These are phyloP conservation scores for Gorsachius goisagi DNA, from an alignment of 2,113 vertebrate genomes.

Conservation along the genomic window DNA sequence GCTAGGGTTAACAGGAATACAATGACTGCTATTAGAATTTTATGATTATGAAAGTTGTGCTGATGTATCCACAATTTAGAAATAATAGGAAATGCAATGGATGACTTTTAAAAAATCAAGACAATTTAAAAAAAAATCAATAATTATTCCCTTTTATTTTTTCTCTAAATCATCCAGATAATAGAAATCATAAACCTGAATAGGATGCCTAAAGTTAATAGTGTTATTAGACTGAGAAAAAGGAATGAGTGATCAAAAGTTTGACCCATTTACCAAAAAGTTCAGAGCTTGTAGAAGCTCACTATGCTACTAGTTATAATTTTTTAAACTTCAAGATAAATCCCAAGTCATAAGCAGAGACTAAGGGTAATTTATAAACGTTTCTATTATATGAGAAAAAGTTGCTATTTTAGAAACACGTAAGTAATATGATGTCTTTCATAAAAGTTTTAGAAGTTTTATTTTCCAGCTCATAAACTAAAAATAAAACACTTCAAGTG, in stretches of 20 bases:
- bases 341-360: background rate
- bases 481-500: conserved; percentile 16
- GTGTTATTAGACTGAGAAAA: background rate
- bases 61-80: background rate
- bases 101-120: background rate
- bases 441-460: background rate
- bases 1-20: background rate
- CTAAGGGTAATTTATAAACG: background rate
- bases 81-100: background rate
- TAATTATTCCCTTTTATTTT: conserved; percentile 36
- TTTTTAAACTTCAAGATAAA: background rate
- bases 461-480: conserved; percentile 19
- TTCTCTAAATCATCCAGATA: background rate
- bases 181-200: conserved; percentile 14
- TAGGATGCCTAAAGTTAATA: conserved; percentile 11
- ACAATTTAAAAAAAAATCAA: background rate
- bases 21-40: conserved; percentile 7
- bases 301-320: background rate
- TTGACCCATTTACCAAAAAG: conserved; percentile 4
- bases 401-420: conserved; percentile 8
- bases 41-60: background rate
- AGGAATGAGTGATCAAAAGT: background rate
- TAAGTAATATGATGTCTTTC: background rate
- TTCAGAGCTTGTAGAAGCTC: background rate
- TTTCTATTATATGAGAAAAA: background rate